Evolutionary conservation across 2,113 vertebrate species (phyloP).

Genomic region (Lasiurus borealis): DNA sequence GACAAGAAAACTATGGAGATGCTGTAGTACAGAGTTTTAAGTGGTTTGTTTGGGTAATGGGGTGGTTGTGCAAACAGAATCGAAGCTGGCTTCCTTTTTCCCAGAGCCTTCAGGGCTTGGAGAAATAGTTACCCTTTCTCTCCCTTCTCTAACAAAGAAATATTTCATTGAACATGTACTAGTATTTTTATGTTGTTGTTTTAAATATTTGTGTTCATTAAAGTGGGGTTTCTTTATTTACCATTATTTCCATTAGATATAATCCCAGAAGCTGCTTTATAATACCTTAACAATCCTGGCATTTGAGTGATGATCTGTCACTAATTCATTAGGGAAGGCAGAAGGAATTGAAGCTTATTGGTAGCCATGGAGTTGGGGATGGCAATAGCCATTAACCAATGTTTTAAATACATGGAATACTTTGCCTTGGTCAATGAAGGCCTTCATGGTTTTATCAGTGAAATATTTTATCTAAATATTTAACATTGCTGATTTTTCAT

Average conservation of each 20-base stretch:
- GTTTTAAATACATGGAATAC: not conserved
- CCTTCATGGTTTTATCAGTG: not conserved
- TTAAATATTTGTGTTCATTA: constrained; percentile 18
- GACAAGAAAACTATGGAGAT: constrained; percentile 19
- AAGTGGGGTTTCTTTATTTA: not conserved
- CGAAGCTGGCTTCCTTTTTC: not conserved
- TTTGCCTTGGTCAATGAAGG: not conserved
- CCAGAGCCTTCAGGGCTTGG: not conserved
- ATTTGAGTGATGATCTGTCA: not conserved
- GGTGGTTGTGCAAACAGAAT: not conserved
- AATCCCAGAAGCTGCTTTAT: not conserved
- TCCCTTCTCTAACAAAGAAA: not conserved
- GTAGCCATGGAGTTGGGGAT: not conserved
- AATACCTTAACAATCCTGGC: not conserved
- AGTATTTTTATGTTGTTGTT: not conserved
- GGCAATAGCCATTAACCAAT: not conserved
- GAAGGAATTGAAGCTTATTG: not conserved
- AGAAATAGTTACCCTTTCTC: not conserved
- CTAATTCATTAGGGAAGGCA: not conserved
- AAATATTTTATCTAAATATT: not conserved
- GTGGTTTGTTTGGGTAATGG: not conserved
- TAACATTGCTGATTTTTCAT: not conserved
- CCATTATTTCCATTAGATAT: not conserved
- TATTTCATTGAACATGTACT: not conserved
- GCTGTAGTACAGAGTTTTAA: not conserved